Percentiles rank a stretch among this genome's conserved stretches.
Evolutionary conservation across 2,113 vertebrate genomes (phyloP).

Genomic region (Sebastes fasciatus): DNA sequence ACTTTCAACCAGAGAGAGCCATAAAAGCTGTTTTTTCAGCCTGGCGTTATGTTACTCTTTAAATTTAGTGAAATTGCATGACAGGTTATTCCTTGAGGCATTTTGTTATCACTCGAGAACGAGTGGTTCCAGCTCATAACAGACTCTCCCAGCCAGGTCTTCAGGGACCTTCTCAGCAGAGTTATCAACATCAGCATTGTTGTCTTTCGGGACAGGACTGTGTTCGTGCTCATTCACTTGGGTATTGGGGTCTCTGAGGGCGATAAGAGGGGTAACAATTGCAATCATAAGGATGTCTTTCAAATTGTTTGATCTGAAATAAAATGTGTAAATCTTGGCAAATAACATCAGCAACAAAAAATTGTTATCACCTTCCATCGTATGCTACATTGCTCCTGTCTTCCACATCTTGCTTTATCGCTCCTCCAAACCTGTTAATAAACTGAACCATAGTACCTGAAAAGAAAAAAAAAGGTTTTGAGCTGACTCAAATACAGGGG

Average conservation of each 20-base stretch:
- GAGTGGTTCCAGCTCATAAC: conserved; percentile 78
- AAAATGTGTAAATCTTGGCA: neutral
- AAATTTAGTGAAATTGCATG: conserved; percentile 1
- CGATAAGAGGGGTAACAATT: neutral
- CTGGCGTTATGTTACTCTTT: neutral
- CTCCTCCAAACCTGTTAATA: conserved; percentile 54
- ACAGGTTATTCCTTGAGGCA: neutral
- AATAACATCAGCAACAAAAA: neutral
- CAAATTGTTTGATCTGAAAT: neutral
- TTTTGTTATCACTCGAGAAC: conserved; percentile 50
- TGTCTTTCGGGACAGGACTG: neutral
- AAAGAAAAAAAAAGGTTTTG: conserved; percentile 13
- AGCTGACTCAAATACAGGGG: neutral
- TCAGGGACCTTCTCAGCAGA: conserved; percentile 57
- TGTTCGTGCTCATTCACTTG: conserved; percentile 5
- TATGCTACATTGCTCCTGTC: conserved; percentile 52
- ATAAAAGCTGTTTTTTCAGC: neutral
- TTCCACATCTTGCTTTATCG: conserved; percentile 41
- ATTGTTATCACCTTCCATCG: conserved; percentile 55
- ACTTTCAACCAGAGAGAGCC: neutral
- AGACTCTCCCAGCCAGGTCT: conserved; percentile 75
- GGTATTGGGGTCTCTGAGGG: conserved; percentile 35
- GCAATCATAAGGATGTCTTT: neutral
- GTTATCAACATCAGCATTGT: conserved; percentile 25
- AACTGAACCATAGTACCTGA: conserved; percentile 70